These are phyloP conservation scores for Rambutsinella grinnellia DNA, from an alignment of 2,888 invertebrate genomes.

Conservation along the genomic window DNA sequence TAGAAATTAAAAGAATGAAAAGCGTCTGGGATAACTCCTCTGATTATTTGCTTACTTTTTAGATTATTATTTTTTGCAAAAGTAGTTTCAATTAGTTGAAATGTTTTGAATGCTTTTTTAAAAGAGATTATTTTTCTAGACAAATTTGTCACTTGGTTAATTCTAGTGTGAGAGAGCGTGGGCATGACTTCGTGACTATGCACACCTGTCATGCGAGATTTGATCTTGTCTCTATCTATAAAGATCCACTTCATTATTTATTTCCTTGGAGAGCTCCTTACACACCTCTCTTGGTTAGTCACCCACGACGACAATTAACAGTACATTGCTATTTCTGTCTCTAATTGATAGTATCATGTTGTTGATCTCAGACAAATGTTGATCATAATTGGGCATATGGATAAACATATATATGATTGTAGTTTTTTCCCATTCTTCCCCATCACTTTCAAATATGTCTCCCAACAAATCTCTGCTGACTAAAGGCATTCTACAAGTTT, in stretches of 20 bases:
- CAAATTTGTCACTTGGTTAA: no score
- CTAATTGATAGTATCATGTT: not conserved
- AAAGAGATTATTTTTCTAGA: no score
- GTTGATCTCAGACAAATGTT: not conserved
- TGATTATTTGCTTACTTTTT: no score
- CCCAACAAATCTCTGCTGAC: no score
- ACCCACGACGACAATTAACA: constrained; percentile 41
- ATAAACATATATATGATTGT: no score
- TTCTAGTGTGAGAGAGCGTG: constrained; percentile 3
- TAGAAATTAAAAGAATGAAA: not conserved
- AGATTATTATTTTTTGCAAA: no score
- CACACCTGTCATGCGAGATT: constrained; percentile 32
- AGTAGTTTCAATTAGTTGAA: no score
- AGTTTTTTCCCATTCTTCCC: no score
- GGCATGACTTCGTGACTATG: constrained; percentile 44
- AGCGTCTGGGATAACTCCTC: no score
- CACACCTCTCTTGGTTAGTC: constrained; percentile 1
- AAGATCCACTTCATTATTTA: not conserved
- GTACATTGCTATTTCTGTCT: constrained; percentile 31
- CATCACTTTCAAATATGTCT: no score
- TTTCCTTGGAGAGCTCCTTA: not conserved
- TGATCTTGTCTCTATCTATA: not conserved
- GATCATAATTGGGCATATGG: constrained; percentile 1
- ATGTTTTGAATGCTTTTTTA: no score
- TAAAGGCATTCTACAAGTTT: no score